Conservation (phyloP, 2,888 invertebrate species). For the Linnaemya vulpina region DNA sequence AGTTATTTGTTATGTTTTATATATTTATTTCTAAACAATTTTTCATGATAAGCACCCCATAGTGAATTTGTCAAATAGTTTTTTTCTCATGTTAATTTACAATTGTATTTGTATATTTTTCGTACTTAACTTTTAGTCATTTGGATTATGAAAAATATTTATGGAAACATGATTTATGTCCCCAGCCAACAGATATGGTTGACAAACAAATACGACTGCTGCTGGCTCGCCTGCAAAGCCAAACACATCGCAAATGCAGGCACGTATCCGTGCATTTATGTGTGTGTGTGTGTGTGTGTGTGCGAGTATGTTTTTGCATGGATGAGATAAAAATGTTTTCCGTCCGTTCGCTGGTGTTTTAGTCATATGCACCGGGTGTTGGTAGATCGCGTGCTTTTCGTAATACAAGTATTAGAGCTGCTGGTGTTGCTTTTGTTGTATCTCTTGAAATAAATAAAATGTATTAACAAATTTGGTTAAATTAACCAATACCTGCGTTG, state of each 20-base stretch:
- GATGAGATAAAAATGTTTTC: background rate
- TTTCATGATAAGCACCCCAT: background rate
- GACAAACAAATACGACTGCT: conserved; percentile 44
- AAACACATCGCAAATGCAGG: background rate
- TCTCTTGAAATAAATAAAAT: conserved; percentile 34
- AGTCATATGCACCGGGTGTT: conserved; percentile 65
- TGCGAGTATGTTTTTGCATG: background rate
- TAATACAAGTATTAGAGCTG: conserved; percentile 20
- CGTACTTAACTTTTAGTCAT: conserved; percentile 61
- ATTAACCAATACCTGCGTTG: conserved; percentile 68
- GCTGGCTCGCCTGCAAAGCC: conserved; percentile 31
- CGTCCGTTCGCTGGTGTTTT: conserved; percentile 26
- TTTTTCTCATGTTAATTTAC: conserved; percentile 36
- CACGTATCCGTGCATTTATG: background rate
- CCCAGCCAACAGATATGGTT: conserved; percentile 68
- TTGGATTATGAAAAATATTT: conserved; percentile 73
- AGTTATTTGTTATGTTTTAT: no score
- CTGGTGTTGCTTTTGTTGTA: conserved; percentile 2
- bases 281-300: no score
- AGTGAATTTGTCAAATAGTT: conserved; percentile 32
- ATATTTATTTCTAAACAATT: no score
- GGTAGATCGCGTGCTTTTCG: conserved; percentile 64
- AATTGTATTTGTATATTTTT: conserved; percentile 81
- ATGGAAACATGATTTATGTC: conserved; percentile 73
- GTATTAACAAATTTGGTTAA: conserved; percentile 70